These are phyloP conservation scores for Stigmatopora argus DNA, from an alignment of 2,113 vertebrate genomes.

Conservation along the genomic window DNA sequence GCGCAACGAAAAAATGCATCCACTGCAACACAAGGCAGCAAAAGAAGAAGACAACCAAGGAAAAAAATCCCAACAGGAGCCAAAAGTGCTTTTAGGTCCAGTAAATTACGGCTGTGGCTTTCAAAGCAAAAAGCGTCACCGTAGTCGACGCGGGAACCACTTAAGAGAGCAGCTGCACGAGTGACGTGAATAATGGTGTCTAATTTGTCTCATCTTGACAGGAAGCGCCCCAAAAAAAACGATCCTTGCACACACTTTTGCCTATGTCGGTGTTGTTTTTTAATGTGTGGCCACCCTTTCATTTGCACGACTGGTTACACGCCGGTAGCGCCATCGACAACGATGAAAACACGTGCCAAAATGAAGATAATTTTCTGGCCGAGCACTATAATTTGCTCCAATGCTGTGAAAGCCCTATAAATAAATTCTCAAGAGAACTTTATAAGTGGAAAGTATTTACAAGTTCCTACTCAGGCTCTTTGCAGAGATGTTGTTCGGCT, in stretches of 20 bases:
- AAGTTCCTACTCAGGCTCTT: slow-evolving; percentile 31
- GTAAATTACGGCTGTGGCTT: slow-evolving; percentile 69
- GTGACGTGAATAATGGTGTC: slow-evolving; percentile 71
- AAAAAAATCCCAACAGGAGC: slow-evolving; percentile 47
- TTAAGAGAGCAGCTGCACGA: slow-evolving; percentile 70
- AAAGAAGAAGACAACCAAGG: neutral
- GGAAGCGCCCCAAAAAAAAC: slow-evolving; percentile 11
- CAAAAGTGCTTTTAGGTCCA: slow-evolving; percentile 59
- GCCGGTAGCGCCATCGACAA: slow-evolving; percentile 35
- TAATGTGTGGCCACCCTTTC: slow-evolving; percentile 28
- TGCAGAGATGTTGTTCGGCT: slow-evolving; percentile 20
- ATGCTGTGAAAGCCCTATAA: slow-evolving; percentile 54
- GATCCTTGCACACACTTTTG: slow-evolving; percentile 42
- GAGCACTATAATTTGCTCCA: slow-evolving; percentile 52
- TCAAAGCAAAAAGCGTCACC: slow-evolving; percentile 69
- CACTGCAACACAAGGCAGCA: slow-evolving; percentile 21
- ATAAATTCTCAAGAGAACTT: slow-evolving; percentile 61
- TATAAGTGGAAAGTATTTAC: slow-evolving; percentile 63
- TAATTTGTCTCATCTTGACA: slow-evolving; percentile 75
- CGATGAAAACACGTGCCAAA: slow-evolving; percentile 17
- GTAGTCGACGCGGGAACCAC: slow-evolving; percentile 71
- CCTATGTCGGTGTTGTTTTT: slow-evolving; percentile 53
- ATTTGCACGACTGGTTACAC: slow-evolving; percentile 49
- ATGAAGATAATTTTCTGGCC: slow-evolving; percentile 50
- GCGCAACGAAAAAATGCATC: slow-evolving; percentile 24